phyloP scores from a whole-genome alignment of 2,797 vertebrate species.

The Paguma larvata region DNA sequence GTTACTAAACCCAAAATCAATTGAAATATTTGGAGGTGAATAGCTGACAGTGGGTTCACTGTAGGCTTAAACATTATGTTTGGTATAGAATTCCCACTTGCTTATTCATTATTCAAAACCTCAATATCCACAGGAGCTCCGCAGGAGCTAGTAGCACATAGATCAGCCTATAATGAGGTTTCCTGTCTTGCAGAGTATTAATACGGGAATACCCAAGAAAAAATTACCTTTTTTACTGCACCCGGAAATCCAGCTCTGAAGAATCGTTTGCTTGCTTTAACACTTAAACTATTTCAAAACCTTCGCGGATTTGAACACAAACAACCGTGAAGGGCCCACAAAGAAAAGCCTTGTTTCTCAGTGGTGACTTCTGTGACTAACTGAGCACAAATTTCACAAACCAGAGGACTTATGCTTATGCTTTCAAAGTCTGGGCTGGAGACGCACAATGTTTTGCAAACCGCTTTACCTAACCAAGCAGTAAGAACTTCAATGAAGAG shows the following conservation, averaged over 20 bases:
- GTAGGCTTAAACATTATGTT: neutral
- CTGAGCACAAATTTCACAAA: neutral
- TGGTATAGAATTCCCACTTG: neutral
- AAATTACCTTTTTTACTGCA: constrained; percentile 22
- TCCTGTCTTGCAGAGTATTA: neutral
- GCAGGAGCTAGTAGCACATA: neutral
- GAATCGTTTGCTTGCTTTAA: neutral
- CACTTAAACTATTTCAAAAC: constrained; percentile 21
- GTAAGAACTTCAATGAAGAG: neutral
- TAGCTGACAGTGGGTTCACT: neutral
- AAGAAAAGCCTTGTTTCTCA: neutral
- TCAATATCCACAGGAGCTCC: neutral
- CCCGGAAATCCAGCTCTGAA: neutral
- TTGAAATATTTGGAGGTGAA: neutral
- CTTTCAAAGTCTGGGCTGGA: neutral
- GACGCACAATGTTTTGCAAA: neutral
- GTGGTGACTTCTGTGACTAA: constrained; percentile 23
- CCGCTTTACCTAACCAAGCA: neutral
- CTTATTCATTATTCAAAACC: neutral
- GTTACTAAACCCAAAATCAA: constrained; percentile 38
- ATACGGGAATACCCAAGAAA: neutral
- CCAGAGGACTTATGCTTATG: neutral
- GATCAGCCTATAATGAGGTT: neutral
- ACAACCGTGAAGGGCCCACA: neutral
- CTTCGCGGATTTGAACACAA: neutral